phyloP scores from a whole-genome alignment of 2,797 vertebrate genomes.

The Darevskia nairensis region DNA sequence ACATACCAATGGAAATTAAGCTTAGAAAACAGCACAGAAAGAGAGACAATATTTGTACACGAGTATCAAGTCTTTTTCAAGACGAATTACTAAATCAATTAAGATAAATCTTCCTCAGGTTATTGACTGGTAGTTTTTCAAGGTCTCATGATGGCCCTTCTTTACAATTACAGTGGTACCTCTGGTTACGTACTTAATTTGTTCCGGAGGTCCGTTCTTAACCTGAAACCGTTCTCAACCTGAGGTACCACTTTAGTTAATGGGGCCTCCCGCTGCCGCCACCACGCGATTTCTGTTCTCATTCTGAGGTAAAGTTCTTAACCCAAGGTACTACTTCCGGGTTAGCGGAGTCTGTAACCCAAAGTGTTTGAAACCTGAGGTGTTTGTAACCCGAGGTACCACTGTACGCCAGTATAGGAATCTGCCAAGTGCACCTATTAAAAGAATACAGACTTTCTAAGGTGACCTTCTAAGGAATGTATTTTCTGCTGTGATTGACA shows the following conservation, averaged over 20 bases:
- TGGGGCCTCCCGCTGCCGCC: too few relatives aligned
- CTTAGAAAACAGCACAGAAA: not conserved
- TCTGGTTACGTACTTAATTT: too few relatives aligned
- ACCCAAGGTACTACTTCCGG: too few relatives aligned
- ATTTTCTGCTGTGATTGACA: not conserved
- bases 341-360: too few relatives aligned
- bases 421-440: not conserved
- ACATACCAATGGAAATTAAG: conserved; percentile 19
- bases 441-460: not conserved
- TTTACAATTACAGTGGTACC: too few relatives aligned
- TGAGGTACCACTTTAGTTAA: too few relatives aligned
- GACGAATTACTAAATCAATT: not conserved
- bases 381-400: too few relatives aligned
- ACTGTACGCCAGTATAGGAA: not conserved
- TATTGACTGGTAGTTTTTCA: conserved; percentile 8
- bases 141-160: not conserved
- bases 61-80: not conserved
- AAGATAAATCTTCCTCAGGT: not conserved
- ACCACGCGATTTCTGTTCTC: too few relatives aligned
- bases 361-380: too few relatives aligned
- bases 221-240: too few relatives aligned
- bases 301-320: too few relatives aligned
- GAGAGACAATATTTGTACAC: not conserved
- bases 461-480: not conserved
- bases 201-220: too few relatives aligned